Evolutionary conservation across 2,888 invertebrate genomes (phyloP), one percentile per base, ranked within the genome.

Genomic region (Papilio demoleus): DNA sequence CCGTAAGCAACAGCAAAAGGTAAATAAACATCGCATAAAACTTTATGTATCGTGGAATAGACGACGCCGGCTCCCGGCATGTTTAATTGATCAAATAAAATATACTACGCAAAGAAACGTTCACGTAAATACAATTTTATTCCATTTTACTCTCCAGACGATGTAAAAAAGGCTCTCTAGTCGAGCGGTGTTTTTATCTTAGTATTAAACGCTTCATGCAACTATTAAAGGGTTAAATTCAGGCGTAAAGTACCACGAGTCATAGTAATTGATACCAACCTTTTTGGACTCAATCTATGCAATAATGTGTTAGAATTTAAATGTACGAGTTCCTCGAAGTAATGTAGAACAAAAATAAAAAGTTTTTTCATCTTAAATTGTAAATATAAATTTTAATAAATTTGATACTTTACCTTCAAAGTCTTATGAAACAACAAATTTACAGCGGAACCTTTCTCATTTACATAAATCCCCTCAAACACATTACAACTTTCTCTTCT

Each of bases 401-500:
- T 53, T 53, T 53, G 53, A 53, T 53, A 53, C 53, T 53, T 53
- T 53, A 53, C 27, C 53, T 53, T 8, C 27, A 53, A 53, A 53
- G 53, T 53, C 53, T 53, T 53, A 53, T n/a, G 27, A 53, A 53
- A 19, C 24, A 50, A 27, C 27, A 60, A 60, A 40, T 60, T 60
- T 40, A 40, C 27, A 42, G 14, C 24, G 4, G 60, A 24, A 60
- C 60, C 60, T 60, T 42, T 60, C 60, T 40, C 60, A 27, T 60
- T 60, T 60, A 40, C 42, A 27, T 40, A 60, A 60, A 60, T 60
- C 42, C 38, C 24, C 27, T 60, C 60, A 40, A 60, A 40, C 60
- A 60, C 60, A 60, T 60, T 60, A 60, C 17, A 60, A 60, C 60
- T 60, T 60, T 60, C 24, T 27, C 42, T 61, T 42, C 40, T 42